Evolutionary conservation across 2,113 vertebrate species (phyloP), one percentile per base, ranked within the genome.

Genomic region (Periophthalmus modestus): DNA sequence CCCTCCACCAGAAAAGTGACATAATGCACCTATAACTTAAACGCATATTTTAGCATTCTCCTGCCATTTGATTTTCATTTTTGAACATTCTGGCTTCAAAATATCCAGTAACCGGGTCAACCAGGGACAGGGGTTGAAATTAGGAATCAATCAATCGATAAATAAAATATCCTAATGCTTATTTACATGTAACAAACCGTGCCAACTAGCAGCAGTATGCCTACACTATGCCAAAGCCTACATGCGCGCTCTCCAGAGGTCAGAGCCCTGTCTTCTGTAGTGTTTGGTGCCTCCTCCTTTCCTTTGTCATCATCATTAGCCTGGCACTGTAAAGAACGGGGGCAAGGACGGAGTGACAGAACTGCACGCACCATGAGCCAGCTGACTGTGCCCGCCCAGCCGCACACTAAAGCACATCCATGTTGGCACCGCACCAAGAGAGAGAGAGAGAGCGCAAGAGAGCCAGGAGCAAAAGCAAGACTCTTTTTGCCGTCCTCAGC

Each of bases 291-390:
- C 19, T 66, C 48, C 19, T 52, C 33, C 28, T 48, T 77, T 33
- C 52, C 46, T 80, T 86, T 70, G 68, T 76, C 74, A 66, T 71
- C 62, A 78, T 84, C 82, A 79, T 90, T 88, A 88, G 68, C 82
- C 75, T 72, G 77, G 82, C 79, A 77, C 71, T 58, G 68, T 68
- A 81, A 76, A 75, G 66, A 80, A 82, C 28, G 39, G 75, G 80
- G 78, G 83, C 79, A 89, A 91, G 88, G 88, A 85, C 82, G 23
- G 74, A 78, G 83, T 54, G 85, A 78, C 83, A 67, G 88, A 85
- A 81, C 34, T 71, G 72, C 78, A 82, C 13, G 87, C 78, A 59
- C 79, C 83, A 74, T 23, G 72, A 84, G 77, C 82, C 81, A 70
- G 79, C 57, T n/a, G 72, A 80, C 75, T 74, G 79, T 36, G 73